Percentiles rank a stretch among this genome's conserved stretches.
phyloP scores from a whole-genome alignment of 2,113 vertebrate genomes.

The Phyllopteryx taeniolatus region DNA sequence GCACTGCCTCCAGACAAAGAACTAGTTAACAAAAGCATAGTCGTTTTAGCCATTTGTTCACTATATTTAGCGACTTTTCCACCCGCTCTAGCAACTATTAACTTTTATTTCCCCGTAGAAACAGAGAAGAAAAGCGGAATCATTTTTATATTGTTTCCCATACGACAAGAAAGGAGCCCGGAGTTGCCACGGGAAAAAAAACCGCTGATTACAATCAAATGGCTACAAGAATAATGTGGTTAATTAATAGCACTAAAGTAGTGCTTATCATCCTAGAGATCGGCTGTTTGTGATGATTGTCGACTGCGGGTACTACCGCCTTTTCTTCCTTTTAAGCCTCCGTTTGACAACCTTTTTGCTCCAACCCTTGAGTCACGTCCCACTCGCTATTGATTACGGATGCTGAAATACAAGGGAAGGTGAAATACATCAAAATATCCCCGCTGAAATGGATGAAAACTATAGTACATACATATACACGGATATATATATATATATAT shows the following conservation, averaged over 20 bases:
- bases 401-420: not conserved
- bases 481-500: too few species aligned
- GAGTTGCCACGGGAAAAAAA: not conserved
- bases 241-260: not conserved
- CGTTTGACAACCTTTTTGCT: not conserved
- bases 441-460: conserved; percentile 17
- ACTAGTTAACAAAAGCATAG: too few species aligned
- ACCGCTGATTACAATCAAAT: not conserved
- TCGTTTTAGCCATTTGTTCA: too few species aligned
- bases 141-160: too few species aligned
- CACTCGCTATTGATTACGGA: not conserved
- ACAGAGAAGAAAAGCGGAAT: too few species aligned
- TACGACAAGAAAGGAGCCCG: not conserved
- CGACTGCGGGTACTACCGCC: not conserved
- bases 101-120: too few species aligned
- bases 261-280: not conserved
- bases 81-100: too few species aligned
- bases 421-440: conserved; percentile 5
- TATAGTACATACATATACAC: too few species aligned
- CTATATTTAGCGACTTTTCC: too few species aligned
- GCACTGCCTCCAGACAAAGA: too few species aligned
- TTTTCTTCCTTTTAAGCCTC: not conserved
- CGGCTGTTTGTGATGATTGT: not conserved
- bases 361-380: not conserved
- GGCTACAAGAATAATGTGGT: not conserved